These are phyloP conservation scores for Polyploca ridens DNA, from an alignment of 2,888 invertebrate species.

Conservation along the genomic window DNA sequence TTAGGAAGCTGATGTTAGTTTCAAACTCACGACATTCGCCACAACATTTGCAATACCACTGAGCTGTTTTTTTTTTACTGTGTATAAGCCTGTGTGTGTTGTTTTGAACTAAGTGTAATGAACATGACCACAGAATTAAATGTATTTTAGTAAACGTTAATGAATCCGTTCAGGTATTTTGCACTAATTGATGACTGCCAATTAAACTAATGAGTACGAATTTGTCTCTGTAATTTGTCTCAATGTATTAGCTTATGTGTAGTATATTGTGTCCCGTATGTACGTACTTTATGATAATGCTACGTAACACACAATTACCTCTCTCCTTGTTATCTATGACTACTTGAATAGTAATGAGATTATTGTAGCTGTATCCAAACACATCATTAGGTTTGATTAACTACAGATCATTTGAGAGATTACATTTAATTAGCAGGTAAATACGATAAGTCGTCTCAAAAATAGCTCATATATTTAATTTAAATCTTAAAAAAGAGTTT, in stretches of 20 bases:
- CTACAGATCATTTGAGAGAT: not conserved
- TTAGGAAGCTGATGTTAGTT: too few relatives aligned
- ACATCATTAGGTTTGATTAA: not conserved
- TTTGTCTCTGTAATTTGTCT: constrained; percentile 37
- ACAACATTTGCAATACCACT: too few relatives aligned
- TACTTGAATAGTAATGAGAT: constrained; percentile 22
- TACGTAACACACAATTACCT: constrained; percentile 1
- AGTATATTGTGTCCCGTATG: constrained; percentile 13
- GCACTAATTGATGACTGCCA: constrained; percentile 36
- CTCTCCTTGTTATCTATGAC: not conserved
- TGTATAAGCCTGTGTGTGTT: not conserved
- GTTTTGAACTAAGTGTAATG: not conserved
- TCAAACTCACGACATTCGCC: too few relatives aligned
- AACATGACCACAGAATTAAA: not conserved
- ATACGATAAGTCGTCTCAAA: too few relatives aligned
- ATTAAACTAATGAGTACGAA: constrained; percentile 44
- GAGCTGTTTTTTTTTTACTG: not conserved
- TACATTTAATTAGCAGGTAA: not conserved
- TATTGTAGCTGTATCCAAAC: constrained; percentile 8
- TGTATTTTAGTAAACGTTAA: constrained; percentile 21
- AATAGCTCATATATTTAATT: too few relatives aligned
- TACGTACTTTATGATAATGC: constrained; percentile 13
- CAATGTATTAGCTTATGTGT: constrained; percentile 23
- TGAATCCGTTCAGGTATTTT: constrained; percentile 32
- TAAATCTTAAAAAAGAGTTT: too few relatives aligned